Base-by-base conservation (phyloP, 2,113 vertebrate species). In the Dryoscopus gambensis region DNA sequence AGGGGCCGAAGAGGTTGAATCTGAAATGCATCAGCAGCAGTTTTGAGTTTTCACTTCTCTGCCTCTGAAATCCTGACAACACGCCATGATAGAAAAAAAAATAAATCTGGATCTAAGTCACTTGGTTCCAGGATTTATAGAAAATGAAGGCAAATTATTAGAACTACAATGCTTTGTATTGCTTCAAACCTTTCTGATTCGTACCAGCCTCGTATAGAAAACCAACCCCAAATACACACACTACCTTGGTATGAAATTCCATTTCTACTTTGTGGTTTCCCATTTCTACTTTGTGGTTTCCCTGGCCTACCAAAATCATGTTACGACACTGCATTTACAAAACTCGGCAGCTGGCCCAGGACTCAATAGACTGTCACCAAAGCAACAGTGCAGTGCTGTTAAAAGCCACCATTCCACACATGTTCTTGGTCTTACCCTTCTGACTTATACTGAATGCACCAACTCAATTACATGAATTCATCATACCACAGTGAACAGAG, bases 171-270 rank as follows among this genome's bases (percentile, higher is more conserved):
- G 33, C 28, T 70, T n/a, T 46, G 20, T 18, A 76, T 52, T 30
- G 37, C 11, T 65, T 49, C 50, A 94, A 93, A 62, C 15, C 35
- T 79, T 65, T 27, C 14, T 53, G 14, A 46, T 84, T 86, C 0
- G 0, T 65, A 40, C 8, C 31, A 50, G 9, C 10, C 25, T 62
- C 16, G 4, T 18, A 22, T 25, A 7, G 85, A 87, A 27, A 49
- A 50, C 0, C 19, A 25, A 27, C 2, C 2, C 9, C 39, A 74
- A 80, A 77, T 11, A 8, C 5, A 21, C 12, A 73, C 1, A 13
- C 11, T 52, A 9, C 13, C 18, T 67, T 87, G 55, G 11, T 52
- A 74, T 39, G 59, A 63, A 62, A 81, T 37, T 78, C 13, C 49
- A 21, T 63, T 77, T 62, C 50, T 62, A 23, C 28, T 81, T 70